These are phyloP conservation scores for Chrysocyon brachyurus DNA, from an alignment of 2,797 vertebrate species.

Conservation along the genomic window DNA sequence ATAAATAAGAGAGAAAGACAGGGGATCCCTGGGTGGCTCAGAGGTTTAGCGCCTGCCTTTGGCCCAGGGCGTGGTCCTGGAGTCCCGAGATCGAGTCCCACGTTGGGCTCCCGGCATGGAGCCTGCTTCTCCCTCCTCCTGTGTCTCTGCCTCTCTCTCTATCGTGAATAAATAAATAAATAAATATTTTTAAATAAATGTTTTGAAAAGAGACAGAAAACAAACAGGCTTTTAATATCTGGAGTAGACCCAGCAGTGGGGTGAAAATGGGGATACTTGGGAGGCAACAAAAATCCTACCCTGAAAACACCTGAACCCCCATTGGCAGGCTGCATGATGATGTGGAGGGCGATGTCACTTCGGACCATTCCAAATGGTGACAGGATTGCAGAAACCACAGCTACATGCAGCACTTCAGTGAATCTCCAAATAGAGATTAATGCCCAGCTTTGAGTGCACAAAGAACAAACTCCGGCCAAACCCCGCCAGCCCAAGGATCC, in stretches of 20 bases:
- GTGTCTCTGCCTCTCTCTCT: too few relatives aligned
- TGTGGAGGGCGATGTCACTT: accelerated
- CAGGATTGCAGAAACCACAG: not conserved
- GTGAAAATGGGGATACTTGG: not conserved
- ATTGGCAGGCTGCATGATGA: not conserved
- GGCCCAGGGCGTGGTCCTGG: too few relatives aligned
- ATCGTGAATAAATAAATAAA: too few relatives aligned
- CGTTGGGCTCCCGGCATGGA: too few relatives aligned
- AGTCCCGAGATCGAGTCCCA: too few relatives aligned
- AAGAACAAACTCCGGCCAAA: not conserved
- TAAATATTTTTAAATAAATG: too few relatives aligned
- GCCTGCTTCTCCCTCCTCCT: too few relatives aligned
- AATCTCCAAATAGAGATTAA: not conserved
- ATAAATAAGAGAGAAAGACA: too few relatives aligned
- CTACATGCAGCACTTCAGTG: not conserved
- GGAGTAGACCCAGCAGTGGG: not conserved
- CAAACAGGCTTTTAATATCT: not conserved
- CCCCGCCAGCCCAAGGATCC: not conserved
- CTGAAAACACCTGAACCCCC: not conserved
- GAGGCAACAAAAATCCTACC: not conserved
- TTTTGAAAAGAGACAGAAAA: not conserved
- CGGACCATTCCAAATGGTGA: not conserved
- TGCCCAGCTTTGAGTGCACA: accelerated
- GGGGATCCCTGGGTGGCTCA: too few relatives aligned
- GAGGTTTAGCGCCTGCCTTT: too few relatives aligned